Evolutionary conservation across 2,888 invertebrate genomes (phyloP), one percentile per base, ranked within the genome.

Genomic region (Drosophila lacicola): DNA sequence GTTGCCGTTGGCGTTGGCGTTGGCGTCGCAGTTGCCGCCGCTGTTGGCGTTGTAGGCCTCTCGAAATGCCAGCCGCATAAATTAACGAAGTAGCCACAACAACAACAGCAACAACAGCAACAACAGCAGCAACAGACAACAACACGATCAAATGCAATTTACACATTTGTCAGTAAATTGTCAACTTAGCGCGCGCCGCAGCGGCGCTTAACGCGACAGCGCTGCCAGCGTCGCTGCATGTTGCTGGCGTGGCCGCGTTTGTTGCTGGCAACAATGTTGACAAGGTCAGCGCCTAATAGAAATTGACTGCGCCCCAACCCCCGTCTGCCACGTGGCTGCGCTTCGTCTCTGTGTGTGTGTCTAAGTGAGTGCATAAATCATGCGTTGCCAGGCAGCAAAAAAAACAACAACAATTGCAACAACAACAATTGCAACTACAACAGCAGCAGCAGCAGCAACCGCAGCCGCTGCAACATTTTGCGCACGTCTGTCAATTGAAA

Each of bases 121-220:
- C 64, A 67, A 45, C 51, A 54, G 37, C 64, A 68, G 25, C 47
- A 57, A 36, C 67, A 57, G 36, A 29, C 65, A 78, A 63, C 70
- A 78, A 80, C 69, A 75, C 64, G 75, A 80, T 85, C 82, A 78
- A 89, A 76, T 72, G 88, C 84, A 81, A 90, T 90, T 88, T 89
- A 88, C 82, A 85, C 86, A 89, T 90, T 89, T 89, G 90, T 89
- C 90, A 89, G 80, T 83, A 86, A 88, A 90, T 89, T 89, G 88
- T 90, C 88, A 89, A 89, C 88, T 88, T 90, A 88, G 74, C 89
- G 84, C 50, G 45, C 85, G 74, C 78, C 74, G 75, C 81, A 69
- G 74, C 78, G 74, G 75, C 81, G 67, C 74, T 68, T 78, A 81
- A 83, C 75, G 73, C 69, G 62, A 44, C 58, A 54, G 41, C 54